Percentiles rank a stretch among this genome's conserved stretches.
Conservation (phyloP, 2,888 invertebrate species). For the Hirtodrosophila cameraria region DNA sequence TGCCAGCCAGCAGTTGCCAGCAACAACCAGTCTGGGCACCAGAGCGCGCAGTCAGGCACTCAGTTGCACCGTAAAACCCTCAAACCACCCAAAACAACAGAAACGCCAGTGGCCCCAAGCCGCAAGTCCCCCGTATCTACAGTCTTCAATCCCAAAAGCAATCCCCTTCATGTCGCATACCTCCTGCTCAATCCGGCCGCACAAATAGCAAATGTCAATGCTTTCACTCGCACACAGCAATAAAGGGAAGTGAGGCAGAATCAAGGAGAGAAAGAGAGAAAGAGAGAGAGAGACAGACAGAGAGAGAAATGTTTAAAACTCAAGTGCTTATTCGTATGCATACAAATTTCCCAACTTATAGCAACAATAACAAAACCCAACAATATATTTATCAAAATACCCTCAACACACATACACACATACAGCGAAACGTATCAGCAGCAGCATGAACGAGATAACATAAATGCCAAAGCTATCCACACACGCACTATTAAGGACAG, state of each 20-base stretch:
- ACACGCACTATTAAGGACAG: background rate
- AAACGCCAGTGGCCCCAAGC: background rate
- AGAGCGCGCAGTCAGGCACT: slow-evolving; percentile 41
- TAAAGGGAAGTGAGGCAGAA: background rate
- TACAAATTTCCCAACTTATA: too few species aligned
- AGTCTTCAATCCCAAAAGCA: slow-evolving; percentile 46
- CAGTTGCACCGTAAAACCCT: slow-evolving; percentile 25
- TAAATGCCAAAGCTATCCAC: too few species aligned
- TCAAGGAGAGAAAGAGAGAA: background rate
- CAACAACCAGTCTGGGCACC: slow-evolving; percentile 48
- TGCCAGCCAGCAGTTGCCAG: slow-evolving; percentile 58
- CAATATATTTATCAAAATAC: too few species aligned
- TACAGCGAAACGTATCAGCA: too few species aligned
- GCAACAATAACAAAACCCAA: background rate
- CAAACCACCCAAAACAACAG: slow-evolving; percentile 8
- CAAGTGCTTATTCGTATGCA: slow-evolving; percentile 4
- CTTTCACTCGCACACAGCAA: slow-evolving; percentile 19
- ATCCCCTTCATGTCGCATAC: slow-evolving; percentile 34
- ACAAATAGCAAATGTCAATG: slow-evolving; percentile 57
- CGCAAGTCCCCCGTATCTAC: background rate
- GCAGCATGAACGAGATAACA: too few species aligned
- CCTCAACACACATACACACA: too few species aligned
- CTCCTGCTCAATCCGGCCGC: slow-evolving; percentile 28
- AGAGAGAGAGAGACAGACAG: background rate
- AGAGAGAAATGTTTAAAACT: background rate